Conservation (phyloP, 2,797 vertebrate species). For the Sarcoramphus papa region DNA sequence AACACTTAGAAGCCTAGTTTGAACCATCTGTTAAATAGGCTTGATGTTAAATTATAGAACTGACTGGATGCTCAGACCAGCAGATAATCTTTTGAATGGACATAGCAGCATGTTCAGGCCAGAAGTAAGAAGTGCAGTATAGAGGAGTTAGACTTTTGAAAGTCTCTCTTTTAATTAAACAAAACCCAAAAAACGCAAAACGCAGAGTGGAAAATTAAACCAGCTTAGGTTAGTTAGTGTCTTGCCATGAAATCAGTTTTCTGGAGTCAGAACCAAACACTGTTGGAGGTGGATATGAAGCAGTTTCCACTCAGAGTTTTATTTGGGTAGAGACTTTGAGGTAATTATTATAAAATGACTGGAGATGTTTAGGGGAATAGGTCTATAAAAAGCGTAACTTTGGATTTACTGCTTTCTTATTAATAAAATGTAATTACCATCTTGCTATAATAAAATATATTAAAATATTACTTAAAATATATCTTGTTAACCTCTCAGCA, state of each 20-base stretch:
- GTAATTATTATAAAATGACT: not conserved
- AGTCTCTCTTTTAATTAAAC: not conserved
- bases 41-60: not conserved
- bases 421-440: not conserved
- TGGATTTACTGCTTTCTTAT: not conserved
- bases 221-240: not conserved
- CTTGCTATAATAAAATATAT: not conserved
- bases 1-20: not conserved
- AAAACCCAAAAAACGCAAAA: not conserved
- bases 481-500: not conserved
- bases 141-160: not conserved
- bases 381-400: not conserved
- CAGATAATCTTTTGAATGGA: not conserved
- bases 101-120: not conserved
- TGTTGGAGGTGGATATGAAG: not conserved
- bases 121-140: not conserved
- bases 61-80: not conserved
- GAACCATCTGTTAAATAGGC: not conserved
- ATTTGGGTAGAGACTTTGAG: not conserved
- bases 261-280: not conserved
- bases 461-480: not conserved
- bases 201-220: not conserved
- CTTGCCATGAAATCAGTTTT: not conserved
- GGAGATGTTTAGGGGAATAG: not conserved
- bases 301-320: not conserved